Base-by-base conservation (phyloP, 1,140 invertebrate species). In the Drosophila pectinifera region DNA sequence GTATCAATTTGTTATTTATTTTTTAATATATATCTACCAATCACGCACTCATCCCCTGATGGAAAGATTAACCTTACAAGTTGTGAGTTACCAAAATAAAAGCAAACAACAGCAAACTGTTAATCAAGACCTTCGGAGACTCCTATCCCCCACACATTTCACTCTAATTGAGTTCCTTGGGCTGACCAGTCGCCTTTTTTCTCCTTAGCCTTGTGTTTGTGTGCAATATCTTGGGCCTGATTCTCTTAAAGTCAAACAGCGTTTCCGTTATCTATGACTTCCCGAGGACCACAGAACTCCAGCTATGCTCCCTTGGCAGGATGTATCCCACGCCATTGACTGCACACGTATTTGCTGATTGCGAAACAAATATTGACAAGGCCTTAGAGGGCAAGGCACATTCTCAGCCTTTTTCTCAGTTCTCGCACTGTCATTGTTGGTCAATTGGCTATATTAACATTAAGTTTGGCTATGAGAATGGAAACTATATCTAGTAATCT, bases 291-390 rank as follows among this genome's bases (percentile, higher is more conserved):
- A 36, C 41, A 46, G 56, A 69, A 70, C 67, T 70, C 57, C 64
- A 57, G 69, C 41, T 57, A 26, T 31, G 28, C 73, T 42, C 26
- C 46, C 62, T 36, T 53, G 67, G 62, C 73, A 34, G 51, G 34
- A 56, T 18, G 34, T 41, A 46, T 55, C 67, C 64, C 63, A 56
- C 45, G 11, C 67, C 63, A 69, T 45, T 69, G 62, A 65, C 63
- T 79, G 70, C 68, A 79, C 48, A 56, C 64, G 78, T 86, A 88
- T 88, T 86, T 86, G 79, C 78, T 79, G 83, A 88, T 86, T 88
- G 79, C 80, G 76, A 83, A 86, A 79, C 79, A 88, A 86, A 86
- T 86, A 86, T 86, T 86, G 83, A 86, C 83, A 88, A 69, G 67
- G 69, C 63, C 74, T 43, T 45, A 41, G 49, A 64, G 59, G 31